Evolutionary conservation across 1,140 invertebrate genomes (phyloP), one percentile per base, ranked within the genome.

Genomic region (Coptotermes formosanus): DNA sequence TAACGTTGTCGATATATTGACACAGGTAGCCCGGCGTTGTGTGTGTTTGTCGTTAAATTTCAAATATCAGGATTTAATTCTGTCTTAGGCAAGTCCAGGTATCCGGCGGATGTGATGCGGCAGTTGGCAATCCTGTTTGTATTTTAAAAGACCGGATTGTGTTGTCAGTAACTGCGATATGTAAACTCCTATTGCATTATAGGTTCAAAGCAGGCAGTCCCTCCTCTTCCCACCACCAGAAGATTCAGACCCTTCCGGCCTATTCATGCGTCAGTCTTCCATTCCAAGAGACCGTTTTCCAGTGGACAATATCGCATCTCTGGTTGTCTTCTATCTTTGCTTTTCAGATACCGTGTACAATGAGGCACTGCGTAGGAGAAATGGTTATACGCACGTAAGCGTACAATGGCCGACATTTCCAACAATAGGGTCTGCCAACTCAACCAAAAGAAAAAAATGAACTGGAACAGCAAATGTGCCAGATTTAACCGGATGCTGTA

Each of bases 141-240:
- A 8, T 64, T n/a, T 64, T n/a, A n/a, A 25, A 64, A 64, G 8
- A 64, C 59, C 64, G 64, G 64, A 75, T 75, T 75, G 9, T 9
- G 25, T 75, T 30, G 64, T 75, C 64, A 30, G 25, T 75, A 75
- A n/a, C 7, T 75, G 64, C 25, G 25, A 12, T 69, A n/a, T 55
- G 52, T 69, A n/a, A 69, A 30, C 64, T 69, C 23, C 25, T 30
- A 30, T 75, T 75, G 64, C 64, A 75, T 4, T 75, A 30, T 30
- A 75, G 64, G 6, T 30, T n/a, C n/a, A 8, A 14, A 14, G 7
- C 9, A 75, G n/a, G n/a, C 64, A 0, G 11, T 75, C 64, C 4
- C 89, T 89, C 75, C 92, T 91, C 85, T 94, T 93, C 55, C 92
- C 90, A 38, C 38, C 12, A 91, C 90, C 0, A 95, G 89, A 11